These are phyloP conservation scores for Pocillopora grandis DNA, from an alignment of 92 coral and sea anemone genomes.

Conservation along the genomic window DNA sequence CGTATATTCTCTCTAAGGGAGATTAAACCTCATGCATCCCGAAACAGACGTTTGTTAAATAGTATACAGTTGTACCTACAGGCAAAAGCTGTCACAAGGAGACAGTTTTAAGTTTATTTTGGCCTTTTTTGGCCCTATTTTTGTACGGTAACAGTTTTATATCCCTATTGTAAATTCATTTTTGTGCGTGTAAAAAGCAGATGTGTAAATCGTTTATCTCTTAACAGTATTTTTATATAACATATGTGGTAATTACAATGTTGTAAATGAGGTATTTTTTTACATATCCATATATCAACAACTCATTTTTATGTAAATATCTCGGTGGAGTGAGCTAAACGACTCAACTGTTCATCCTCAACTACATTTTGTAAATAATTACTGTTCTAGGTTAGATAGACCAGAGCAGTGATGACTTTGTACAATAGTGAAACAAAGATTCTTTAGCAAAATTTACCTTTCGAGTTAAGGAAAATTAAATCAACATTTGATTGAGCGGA, in stretches of 20 bases:
- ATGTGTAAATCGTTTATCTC: background rate
- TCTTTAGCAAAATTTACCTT: no score
- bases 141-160: background rate
- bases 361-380: no score
- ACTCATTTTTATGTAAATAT: no score
- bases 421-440: no score
- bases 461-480: no score
- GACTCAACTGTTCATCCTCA: no score
- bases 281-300: background rate
- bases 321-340: no score
- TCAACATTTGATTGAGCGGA: no score
- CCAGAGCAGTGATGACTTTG: no score
- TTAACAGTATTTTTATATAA: constrained; percentile 16
- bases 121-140: constrained; percentile 9
- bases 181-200: background rate
- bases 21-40: background rate
- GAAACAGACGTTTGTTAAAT: background rate
- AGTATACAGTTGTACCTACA: background rate
- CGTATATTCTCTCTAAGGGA: background rate
- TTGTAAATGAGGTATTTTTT: constrained; percentile 9
- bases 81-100: background rate
- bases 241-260: background rate
- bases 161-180: background rate
- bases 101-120: background rate
- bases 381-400: no score